Evolutionary conservation across 2,113 vertebrate species (phyloP).

Genomic region (Corvus hawaiiensis): DNA sequence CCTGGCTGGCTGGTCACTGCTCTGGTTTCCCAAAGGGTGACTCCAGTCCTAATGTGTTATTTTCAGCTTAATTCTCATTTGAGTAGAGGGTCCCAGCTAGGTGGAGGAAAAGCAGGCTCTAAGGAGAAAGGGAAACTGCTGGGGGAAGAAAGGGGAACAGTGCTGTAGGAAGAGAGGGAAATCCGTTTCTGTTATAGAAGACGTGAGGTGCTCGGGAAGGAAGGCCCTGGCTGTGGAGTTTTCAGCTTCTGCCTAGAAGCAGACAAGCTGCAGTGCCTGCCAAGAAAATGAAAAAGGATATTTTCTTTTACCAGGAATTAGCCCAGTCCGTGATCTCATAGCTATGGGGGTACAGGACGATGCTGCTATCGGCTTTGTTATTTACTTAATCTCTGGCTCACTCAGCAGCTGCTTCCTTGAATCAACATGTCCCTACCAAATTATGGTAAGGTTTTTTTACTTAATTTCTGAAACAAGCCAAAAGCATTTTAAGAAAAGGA

Average conservation of each 20-base stretch:
- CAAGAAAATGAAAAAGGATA: slow-evolving; percentile 14
- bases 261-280: neutral
- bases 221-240: neutral
- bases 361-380: neutral
- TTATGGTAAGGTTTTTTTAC: neutral
- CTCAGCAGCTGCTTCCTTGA: slow-evolving; percentile 24
- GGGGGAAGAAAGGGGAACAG: neutral
- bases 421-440: neutral
- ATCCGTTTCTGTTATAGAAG: neutral
- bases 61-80: neutral
- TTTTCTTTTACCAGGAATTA: neutral
- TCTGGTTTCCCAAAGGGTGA: neutral
- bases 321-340: neutral
- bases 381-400: neutral
- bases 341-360: neutral
- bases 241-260: neutral
- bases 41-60: neutral
- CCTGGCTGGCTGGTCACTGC: neutral
- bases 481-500: neutral
- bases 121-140: neutral
- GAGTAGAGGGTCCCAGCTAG: neutral
- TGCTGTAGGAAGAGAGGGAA: neutral
- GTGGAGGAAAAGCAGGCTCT: neutral
- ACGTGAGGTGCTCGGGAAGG: neutral
- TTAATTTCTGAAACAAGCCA: neutral